Evolutionary conservation across 2,888 invertebrate species (phyloP).

Genomic region (Ctenicera cuprea): DNA sequence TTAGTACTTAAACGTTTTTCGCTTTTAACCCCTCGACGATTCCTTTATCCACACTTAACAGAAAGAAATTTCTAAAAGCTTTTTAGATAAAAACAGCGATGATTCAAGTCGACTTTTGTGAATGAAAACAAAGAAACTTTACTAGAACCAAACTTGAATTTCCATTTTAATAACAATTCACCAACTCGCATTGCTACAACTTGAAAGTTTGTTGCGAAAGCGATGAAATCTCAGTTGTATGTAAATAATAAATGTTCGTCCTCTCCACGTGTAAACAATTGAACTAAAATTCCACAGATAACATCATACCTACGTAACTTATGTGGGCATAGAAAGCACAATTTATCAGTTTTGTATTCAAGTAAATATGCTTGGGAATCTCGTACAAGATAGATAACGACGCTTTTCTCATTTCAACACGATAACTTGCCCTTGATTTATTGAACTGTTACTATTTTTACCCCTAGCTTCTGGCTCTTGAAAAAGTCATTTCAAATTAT

Average conservation of each 20-base stretch:
- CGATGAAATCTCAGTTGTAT: too few relatives aligned
- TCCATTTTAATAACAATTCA: too few relatives aligned
- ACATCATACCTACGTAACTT: background rate
- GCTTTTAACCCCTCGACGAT: slow-evolving; percentile 11
- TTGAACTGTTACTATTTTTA: slow-evolving; percentile 4
- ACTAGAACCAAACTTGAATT: too few relatives aligned
- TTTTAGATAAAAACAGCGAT: background rate
- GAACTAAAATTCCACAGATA: slow-evolving; percentile 18
- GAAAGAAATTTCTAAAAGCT: too few relatives aligned
- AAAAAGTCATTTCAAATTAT: background rate
- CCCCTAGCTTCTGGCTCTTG: background rate
- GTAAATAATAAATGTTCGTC: too few relatives aligned
- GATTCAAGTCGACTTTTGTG: background rate
- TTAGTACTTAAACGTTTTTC: slow-evolving; percentile 21
- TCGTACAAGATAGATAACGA: background rate
- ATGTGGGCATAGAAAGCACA: background rate
- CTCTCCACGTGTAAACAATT: slow-evolving; percentile 29
- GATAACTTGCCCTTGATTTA: slow-evolving; percentile 1
- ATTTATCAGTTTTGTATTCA: slow-evolving; percentile 4
- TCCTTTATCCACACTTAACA: background rate
- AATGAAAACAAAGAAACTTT: background rate
- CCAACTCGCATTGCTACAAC: too few relatives aligned
- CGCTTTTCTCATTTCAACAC: slow-evolving; percentile 1
- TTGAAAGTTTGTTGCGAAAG: too few relatives aligned
- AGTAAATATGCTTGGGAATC: slow-evolving; percentile 4